Conservation (phyloP, 2,797 vertebrate species). For the Tauraco hartlaubi region DNA sequence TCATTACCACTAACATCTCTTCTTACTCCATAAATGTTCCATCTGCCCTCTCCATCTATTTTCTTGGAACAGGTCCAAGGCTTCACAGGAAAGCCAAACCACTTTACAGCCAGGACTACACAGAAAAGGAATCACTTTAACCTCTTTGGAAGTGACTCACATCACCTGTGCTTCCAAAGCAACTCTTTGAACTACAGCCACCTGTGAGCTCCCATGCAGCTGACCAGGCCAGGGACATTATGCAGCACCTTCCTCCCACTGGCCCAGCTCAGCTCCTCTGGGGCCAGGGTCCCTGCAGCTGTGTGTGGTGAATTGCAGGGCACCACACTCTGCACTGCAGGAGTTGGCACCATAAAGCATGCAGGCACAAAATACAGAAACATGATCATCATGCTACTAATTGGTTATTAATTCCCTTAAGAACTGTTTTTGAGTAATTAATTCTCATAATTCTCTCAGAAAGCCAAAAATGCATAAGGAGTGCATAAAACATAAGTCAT, state of each 20-base stretch:
- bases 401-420: background rate
- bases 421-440: background rate
- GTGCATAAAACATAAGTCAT: background rate
- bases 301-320: accelerated
- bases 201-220: background rate
- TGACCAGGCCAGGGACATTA: background rate
- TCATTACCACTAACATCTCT: background rate
- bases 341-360: background rate
- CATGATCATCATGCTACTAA: background rate
- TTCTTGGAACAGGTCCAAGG: background rate
- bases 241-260: accelerated
- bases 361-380: background rate
- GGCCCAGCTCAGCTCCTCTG: background rate
- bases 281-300: background rate
- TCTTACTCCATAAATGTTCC: background rate
- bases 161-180: background rate
- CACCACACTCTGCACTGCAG: background rate
- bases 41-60: background rate
- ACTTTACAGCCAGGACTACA: background rate
- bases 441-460: background rate
- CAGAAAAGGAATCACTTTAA: background rate
- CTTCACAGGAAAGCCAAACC: background rate
- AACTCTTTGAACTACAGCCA: background rate
- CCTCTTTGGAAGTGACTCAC: accelerated
- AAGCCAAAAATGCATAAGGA: background rate